These are phyloP conservation scores for Callopanchax toddi DNA, from an alignment of 2,113 vertebrate genomes.

Conservation along the genomic window DNA sequence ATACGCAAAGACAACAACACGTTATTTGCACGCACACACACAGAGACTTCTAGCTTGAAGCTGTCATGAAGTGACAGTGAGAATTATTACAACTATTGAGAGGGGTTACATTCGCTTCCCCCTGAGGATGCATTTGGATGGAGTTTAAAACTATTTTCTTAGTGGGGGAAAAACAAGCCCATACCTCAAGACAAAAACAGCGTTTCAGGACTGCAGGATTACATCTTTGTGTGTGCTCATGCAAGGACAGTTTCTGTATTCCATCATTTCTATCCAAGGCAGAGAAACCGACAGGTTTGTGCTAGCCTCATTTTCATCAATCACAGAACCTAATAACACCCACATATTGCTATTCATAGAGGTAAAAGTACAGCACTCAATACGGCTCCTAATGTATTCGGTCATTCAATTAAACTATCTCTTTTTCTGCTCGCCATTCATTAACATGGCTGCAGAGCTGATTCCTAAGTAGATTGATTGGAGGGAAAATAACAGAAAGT, in stretches of 20 bases:
- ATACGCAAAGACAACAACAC: slow-evolving; percentile 10
- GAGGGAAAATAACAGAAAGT: slow-evolving; percentile 62
- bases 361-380: slow-evolving; percentile 57
- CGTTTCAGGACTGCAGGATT: slow-evolving; percentile 24
- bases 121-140: slow-evolving; percentile 40
- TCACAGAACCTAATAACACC: slow-evolving; percentile 62
- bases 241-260: slow-evolving; percentile 43
- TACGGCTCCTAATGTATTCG: slow-evolving; percentile 60
- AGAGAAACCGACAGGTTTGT: slow-evolving; percentile 44
- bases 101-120: slow-evolving; percentile 54
- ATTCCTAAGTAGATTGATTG: slow-evolving; percentile 67
- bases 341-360: slow-evolving; percentile 50
- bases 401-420: slow-evolving; percentile 73
- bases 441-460: slow-evolving; percentile 54
- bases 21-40: slow-evolving; percentile 1
- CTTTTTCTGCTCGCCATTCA: slow-evolving; percentile 58
- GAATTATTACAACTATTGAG: slow-evolving; percentile 51
- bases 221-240: slow-evolving; percentile 42
- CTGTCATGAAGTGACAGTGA: slow-evolving; percentile 66
- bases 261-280: slow-evolving; percentile 36
- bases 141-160: slow-evolving; percentile 44
- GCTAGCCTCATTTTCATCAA: slow-evolving; percentile 54
- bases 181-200: slow-evolving; percentile 7
- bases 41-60: slow-evolving; percentile 25
- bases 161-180: slow-evolving; percentile 52